Conservation (phyloP, 2,797 vertebrate species). For the Manis crassicaudata region DNA sequence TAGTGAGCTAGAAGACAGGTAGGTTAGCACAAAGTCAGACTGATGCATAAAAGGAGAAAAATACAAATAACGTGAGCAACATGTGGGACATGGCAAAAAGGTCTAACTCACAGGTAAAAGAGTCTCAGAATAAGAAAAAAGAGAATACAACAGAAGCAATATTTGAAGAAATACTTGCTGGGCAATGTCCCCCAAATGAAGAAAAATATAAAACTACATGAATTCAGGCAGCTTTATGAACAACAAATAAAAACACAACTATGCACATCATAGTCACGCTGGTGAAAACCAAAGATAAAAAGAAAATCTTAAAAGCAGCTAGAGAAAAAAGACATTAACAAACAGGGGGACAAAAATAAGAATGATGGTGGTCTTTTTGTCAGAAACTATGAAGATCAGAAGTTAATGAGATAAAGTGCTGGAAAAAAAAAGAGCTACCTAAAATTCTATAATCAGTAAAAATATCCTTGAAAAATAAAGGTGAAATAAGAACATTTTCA, state of each 20-base stretch:
- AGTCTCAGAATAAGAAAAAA: neutral
- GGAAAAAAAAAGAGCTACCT: no score
- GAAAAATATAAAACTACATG: neutral
- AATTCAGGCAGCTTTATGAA: slow-evolving; percentile 3
- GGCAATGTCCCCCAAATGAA: neutral
- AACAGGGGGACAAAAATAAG: neutral
- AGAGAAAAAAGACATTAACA: neutral
- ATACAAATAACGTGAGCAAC: neutral
- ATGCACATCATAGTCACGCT: neutral
- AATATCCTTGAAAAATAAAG: neutral
- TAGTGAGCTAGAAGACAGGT: neutral
- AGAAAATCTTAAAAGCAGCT: neutral
- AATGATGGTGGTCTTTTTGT: neutral
- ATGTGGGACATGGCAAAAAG: neutral
- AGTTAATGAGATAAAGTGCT: neutral
- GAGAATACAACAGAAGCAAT: neutral
- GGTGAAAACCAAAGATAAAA: neutral
- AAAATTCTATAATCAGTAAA: neutral
- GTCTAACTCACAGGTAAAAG: neutral
- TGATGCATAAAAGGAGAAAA: neutral
- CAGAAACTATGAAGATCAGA: neutral
- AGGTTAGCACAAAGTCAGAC: neutral
- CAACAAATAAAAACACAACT: neutral
- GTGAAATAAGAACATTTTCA: neutral
- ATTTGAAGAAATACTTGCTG: neutral